Base-by-base conservation (phyloP, 2,888 invertebrate genomes). In the Euzetes globulus region DNA sequence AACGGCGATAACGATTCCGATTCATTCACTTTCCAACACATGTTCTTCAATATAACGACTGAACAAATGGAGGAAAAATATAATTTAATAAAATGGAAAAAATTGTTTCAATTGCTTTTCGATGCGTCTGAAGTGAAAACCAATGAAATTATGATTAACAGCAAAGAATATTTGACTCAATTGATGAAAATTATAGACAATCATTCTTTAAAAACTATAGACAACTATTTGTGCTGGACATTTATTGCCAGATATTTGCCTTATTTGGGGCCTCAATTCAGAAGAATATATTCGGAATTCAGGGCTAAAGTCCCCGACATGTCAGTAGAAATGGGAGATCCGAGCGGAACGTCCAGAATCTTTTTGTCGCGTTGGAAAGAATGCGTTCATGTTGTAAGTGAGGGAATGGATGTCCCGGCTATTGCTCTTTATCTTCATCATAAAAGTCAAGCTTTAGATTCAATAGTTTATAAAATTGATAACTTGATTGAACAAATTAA, bases 221-320 rank as follows among this genome's bases (percentile, higher is more conserved):
- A 83, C 22, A 85, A 85, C 80, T 85, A 85, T 79, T 77, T 85
- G 70, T 79, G 82, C n/a, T 84, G 84, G 84, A 77, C 82, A 22
- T 81, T 83, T 68, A 81, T 83, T 74, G 83, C 83, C 79, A 82
- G 83, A 60, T 82, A 82, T 77, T 80, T 83, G 79, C 82, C 77
- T 11, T 82, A 82, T 76, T 78, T 83, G 75, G 82, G 82, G 72
- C 81, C 81, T 72, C 81, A 81, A 73, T 82, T 83, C 74, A 80
- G 82, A 25, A 75, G 79, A 7, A 55, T 79, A 13, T 79, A 77
- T 52, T 76, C 78, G 22, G 81, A 82, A 72, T 81, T 83, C 74
- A 80, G 82, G 79, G 80, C 78, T 19, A 78, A 79, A 70, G 78
- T 79, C 4, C 79, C 79, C 0, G 78, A 79, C 55, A 73, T 76